Conservation (phyloP, 2,797 vertebrate genomes). For the Acipenser ruthenus region DNA sequence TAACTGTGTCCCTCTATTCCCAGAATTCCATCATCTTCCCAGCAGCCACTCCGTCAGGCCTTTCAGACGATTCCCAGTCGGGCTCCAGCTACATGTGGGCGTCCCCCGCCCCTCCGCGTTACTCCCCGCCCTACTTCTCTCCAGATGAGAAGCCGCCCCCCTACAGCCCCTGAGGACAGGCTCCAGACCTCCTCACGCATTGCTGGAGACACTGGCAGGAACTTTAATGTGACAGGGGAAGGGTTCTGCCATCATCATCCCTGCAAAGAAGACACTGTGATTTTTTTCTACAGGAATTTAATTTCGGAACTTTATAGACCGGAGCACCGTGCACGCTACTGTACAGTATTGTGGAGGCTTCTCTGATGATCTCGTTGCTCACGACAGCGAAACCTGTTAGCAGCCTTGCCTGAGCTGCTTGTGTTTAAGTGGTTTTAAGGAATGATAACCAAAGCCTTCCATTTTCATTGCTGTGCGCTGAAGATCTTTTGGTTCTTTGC, state of each 20-base stretch:
- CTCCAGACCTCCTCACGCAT: neutral
- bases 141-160: conserved; percentile 96
- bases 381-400: neutral
- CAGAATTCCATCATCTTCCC: conserved; percentile 82
- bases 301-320: neutral
- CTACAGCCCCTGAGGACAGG: conserved; percentile 74
- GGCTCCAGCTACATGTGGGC: conserved; percentile 91
- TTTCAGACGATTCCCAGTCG: conserved; percentile 88
- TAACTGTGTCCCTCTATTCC: conserved; percentile 8
- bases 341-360: neutral
- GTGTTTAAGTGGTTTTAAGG: too few species aligned
- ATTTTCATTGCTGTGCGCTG: too few species aligned
- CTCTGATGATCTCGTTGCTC: neutral
- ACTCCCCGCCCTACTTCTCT: conserved; percentile 88
- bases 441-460: too few species aligned
- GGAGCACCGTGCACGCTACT: neutral
- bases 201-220: neutral
- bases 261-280: neutral
- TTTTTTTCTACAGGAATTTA: conserved; percentile 6
- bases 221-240: neutral
- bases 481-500: too few species aligned
- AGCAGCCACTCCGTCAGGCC: conserved; percentile 67
- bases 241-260: neutral
- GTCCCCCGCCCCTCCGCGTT: conserved; percentile 79
- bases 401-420: neutral